Percentiles rank a stretch among this genome's conserved stretches.
Evolutionary conservation across 2,113 vertebrate genomes (phyloP).

Genomic region (Xenopus tropicalis): DNA sequence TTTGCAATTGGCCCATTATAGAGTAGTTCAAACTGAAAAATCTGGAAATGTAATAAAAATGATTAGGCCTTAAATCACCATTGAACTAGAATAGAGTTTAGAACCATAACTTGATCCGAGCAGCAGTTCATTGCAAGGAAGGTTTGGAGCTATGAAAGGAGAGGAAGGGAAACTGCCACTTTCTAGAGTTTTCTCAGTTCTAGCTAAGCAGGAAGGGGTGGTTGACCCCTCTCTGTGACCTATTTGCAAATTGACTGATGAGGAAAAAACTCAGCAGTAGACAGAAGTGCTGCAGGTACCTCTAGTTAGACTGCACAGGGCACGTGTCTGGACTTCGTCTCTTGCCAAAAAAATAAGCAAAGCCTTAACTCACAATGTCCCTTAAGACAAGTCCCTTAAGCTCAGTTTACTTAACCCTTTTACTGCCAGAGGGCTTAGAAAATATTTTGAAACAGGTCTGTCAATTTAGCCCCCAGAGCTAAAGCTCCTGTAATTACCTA

Average conservation of each 20-base stretch:
- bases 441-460: background rate
- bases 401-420: slow-evolving; percentile 33
- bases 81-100: too few species aligned
- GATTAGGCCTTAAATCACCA: too few species aligned
- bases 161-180: background rate
- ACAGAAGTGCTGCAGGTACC: slow-evolving; percentile 28
- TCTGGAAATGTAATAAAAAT: too few species aligned
- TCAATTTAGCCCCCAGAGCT: background rate
- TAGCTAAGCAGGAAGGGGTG: slow-evolving; percentile 4
- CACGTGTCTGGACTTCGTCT: slow-evolving; percentile 39
- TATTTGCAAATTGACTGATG: slow-evolving; percentile 41
- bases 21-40: too few species aligned
- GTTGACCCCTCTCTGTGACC: slow-evolving; percentile 34
- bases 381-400: background rate
- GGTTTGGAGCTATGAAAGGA: too few species aligned
- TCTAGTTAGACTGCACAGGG: slow-evolving; percentile 18
- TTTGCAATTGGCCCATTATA: too few species aligned
- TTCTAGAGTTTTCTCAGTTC: slow-evolving; percentile 8
- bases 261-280: slow-evolving; percentile 42
- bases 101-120: too few species aligned
- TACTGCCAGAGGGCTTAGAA: background rate
- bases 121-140: too few species aligned
- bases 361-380: slow-evolving; percentile 19
- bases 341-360: slow-evolving; percentile 39
- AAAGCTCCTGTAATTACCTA: background rate